phyloP scores from a whole-genome alignment of 1,140 invertebrate species.

The Drosophila bocqueti region DNA sequence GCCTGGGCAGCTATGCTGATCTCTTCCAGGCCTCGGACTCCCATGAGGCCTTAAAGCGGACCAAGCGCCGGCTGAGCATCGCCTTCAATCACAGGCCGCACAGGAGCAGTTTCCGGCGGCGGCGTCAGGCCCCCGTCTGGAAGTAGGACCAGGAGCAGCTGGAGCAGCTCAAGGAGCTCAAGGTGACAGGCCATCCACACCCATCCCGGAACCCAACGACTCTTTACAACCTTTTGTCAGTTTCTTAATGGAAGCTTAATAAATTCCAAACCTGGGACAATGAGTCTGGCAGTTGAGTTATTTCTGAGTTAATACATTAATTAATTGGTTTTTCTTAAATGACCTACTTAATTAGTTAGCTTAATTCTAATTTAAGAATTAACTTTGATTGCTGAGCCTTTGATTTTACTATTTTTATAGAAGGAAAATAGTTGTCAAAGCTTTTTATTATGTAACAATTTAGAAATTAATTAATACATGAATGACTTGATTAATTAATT shows the following conservation, averaged over 20 bases:
- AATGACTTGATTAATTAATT: not conserved
- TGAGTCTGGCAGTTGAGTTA: not conserved
- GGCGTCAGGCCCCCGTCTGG: constrained; percentile 3
- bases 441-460: too few species aligned
- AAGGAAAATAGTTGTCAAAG: too few species aligned
- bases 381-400: too few species aligned
- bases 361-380: too few species aligned
- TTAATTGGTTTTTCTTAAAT: too few species aligned
- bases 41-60: constrained; percentile 27
- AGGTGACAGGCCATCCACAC: too few species aligned
- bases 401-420: too few species aligned
- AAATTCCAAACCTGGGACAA: constrained; percentile 32
- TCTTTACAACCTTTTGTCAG: constrained; percentile 4
- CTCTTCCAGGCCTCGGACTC: constrained; percentile 14
- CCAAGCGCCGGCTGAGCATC: constrained; percentile 59
- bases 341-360: too few species aligned
- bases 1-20: constrained; percentile 59
- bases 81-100: constrained; percentile 46
- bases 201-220: not conserved
- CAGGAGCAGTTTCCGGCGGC: not conserved
- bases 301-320: not conserved
- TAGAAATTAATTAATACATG: not conserved
- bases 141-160: constrained; percentile 8
- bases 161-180: too few species aligned
- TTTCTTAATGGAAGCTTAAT: constrained; percentile 17